phyloP scores from a whole-genome alignment of 2,113 vertebrate species.

The Gymnarchus niloticus region DNA sequence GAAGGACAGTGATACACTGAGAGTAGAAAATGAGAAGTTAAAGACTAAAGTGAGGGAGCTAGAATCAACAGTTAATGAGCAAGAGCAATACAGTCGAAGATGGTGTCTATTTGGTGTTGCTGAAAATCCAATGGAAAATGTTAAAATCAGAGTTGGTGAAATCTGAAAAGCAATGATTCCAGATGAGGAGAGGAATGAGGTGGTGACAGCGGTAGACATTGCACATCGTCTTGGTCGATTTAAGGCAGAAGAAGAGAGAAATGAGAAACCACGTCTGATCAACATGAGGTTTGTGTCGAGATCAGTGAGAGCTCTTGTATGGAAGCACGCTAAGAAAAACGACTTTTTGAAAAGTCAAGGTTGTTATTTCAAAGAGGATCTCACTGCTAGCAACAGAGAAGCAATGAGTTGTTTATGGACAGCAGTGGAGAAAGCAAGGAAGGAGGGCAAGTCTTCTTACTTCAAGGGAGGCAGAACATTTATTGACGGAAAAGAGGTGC shows the following conservation, averaged over 20 bases:
- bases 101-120: background rate
- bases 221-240: background rate
- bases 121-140: background rate
- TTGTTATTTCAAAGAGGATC: background rate
- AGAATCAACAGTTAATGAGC: no score
- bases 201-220: background rate
- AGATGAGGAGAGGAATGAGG: background rate
- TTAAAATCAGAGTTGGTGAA: background rate
- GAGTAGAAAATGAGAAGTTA: no score
- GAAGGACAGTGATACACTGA: no score
- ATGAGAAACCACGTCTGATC: no score
- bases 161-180: background rate
- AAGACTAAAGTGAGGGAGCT: no score
- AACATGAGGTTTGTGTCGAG: background rate
- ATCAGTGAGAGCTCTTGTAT: background rate
- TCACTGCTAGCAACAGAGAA: background rate
- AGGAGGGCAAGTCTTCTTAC: background rate
- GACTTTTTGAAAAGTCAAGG: background rate
- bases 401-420: background rate
- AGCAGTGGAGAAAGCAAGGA: conserved; percentile 6
- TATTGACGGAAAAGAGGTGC: background rate
- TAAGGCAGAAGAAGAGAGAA: background rate
- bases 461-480: background rate
- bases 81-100: no score
- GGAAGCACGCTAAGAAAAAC: background rate